Evolutionary conservation across 1,140 invertebrate species (phyloP), one percentile per base, ranked within the genome.

Genomic region (Temnothorax curvispinosus): DNA sequence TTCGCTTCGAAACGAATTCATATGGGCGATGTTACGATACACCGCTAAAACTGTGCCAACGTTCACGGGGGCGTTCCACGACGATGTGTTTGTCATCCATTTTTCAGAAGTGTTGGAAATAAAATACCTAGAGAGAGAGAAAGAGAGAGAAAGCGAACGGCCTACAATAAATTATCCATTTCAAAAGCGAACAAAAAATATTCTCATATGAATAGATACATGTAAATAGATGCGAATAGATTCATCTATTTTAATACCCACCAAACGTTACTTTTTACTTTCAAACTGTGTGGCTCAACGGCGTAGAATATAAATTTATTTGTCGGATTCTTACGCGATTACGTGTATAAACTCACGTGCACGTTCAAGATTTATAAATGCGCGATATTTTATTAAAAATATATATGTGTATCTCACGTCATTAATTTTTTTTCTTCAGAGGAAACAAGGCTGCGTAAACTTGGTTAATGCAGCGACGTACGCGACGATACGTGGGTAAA

Each of bases 31-130:
- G 18, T 32, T 44, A 62, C 38, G 41, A 47, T 77, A 77, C 15
- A 38, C 2, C 35, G 32, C 35, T 65, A 65, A 78, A 78, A 65
- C 11, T 69, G 50, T 69, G 77, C 13, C 77, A 80, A 38, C 35
- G 35, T 54, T 67, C 13, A 8, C 35, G 60, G 38, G 8, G 32
- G n/a, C 13, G 35, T 54, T 52, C 13, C 15, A 71, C 52, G 35
- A 13, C 3, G 13, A 27, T 27, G 27, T 41, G 32, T 71, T 38
- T 81, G n/a, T 81, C 35, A 71, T 71, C 44, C 47, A 47, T 67
- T 52, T 67, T 50, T 52, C 62, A 60, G 3, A 6, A 78, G 58
- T 15, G 7, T 21, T 62, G 21, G 11, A 80, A 80, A 81, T n/a
- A 69, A 80, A 44, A 50, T 76, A 64, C 11, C 27, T 62, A 64